These are phyloP conservation scores for Bibio marci DNA, from an alignment of 2,888 invertebrate genomes.

Conservation along the genomic window DNA sequence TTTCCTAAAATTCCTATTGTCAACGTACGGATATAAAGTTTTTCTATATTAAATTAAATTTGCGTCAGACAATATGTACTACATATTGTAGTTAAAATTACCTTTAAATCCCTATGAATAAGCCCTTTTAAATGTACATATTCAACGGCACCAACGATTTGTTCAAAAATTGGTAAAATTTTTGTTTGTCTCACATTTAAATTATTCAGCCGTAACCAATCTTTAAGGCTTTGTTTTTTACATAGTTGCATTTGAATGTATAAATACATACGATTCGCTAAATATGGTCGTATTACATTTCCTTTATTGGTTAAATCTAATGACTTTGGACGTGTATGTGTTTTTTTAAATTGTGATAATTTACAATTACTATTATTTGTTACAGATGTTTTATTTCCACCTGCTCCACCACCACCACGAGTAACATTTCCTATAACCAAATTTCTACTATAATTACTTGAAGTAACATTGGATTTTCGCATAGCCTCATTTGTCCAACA, in stretches of 20 bases:
- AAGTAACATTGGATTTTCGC: background rate
- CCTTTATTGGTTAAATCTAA: slow-evolving; percentile 19
- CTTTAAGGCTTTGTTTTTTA: slow-evolving; percentile 68
- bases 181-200: slow-evolving; percentile 30
- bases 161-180: slow-evolving; percentile 58
- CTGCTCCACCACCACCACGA: too few species aligned
- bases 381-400: background rate
- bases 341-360: slow-evolving; percentile 15
- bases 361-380: background rate
- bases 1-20: too few species aligned
- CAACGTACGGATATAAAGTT: too few species aligned
- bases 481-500: background rate
- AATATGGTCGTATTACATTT: background rate
- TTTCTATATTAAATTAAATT: too few species aligned
- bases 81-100: too few species aligned
- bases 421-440: too few species aligned
- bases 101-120: slow-evolving; percentile 93
- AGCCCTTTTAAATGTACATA: slow-evolving; percentile 86
- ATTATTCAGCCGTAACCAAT: slow-evolving; percentile 61
- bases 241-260: slow-evolving; percentile 99
- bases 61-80: too few species aligned
- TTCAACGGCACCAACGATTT: slow-evolving; percentile 87
- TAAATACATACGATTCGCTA: slow-evolving; percentile 45
- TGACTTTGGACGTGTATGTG: slow-evolving; percentile 22
- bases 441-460: too few species aligned